Conservation (phyloP, 2,797 vertebrate species). For the Malurus splendens region DNA sequence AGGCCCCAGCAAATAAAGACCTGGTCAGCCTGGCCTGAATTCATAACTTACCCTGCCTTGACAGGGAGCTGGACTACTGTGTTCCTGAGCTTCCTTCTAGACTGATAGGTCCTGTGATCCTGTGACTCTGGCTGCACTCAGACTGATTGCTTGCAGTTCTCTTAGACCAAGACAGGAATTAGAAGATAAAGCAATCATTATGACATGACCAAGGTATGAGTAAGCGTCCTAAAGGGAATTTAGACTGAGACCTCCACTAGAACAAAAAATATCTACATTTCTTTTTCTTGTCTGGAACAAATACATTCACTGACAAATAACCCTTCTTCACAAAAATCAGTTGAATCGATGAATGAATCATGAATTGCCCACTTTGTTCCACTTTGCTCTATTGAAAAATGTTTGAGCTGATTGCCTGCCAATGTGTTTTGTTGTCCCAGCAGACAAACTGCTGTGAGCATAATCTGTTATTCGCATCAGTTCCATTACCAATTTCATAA, state of each 20-base stretch:
- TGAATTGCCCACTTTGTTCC: slow-evolving; percentile 27
- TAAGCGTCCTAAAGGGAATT: neutral
- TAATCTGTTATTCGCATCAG: slow-evolving; percentile 26
- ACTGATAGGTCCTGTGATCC: neutral
- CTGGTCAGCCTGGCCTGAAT: neutral
- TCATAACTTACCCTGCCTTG: neutral
- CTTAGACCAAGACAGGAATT: neutral
- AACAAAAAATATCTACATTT: neutral
- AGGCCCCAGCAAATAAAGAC: neutral
- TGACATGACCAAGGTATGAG: neutral
- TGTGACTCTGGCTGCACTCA: neutral
- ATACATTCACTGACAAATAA: neutral
- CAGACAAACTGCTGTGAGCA: slow-evolving; percentile 15
- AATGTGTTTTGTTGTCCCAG: slow-evolving; percentile 18
- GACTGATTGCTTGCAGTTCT: neutral
- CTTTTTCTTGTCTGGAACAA: neutral
- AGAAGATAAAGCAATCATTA: neutral
- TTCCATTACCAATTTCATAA: slow-evolving; percentile 7
- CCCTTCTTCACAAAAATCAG: slow-evolving; percentile 7
- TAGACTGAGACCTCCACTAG: neutral
- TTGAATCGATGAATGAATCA: slow-evolving; percentile 20
- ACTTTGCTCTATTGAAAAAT: slow-evolving; percentile 17
- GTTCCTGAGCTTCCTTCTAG: neutral
- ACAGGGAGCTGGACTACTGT: neutral
- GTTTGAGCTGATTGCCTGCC: slow-evolving; percentile 13